Evolutionary conservation across 2,113 vertebrate species (phyloP).

Genomic region (Butorides virescens): DNA sequence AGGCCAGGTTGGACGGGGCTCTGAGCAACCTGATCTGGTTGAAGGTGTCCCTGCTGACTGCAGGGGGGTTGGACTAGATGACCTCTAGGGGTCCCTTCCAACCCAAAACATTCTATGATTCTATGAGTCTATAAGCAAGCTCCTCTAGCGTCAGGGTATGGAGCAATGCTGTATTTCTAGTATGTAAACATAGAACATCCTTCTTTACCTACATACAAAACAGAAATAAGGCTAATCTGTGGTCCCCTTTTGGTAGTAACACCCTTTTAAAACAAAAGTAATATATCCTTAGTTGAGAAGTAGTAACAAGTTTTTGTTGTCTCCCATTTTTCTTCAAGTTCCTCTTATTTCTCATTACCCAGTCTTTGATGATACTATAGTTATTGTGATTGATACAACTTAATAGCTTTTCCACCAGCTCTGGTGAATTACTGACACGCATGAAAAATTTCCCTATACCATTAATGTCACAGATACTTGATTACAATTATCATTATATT

Average conservation of each 20-base stretch:
- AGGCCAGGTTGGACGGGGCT: no score
- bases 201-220: background rate
- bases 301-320: background rate
- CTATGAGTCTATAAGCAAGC: no score
- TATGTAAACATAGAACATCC: background rate
- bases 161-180: background rate
- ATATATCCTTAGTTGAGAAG: background rate
- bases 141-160: background rate
- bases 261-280: background rate
- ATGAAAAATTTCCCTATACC: background rate
- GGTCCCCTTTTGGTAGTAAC: background rate
- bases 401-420: background rate
- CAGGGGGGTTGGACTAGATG: no score
- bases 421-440: background rate
- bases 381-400: background rate
- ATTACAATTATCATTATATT: background rate
- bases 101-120: no score
- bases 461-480: background rate
- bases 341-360: background rate
- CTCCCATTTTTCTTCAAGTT: background rate
- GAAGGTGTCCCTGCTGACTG: no score
- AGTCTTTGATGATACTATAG: background rate
- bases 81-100: no score
- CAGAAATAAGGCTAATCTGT: background rate
- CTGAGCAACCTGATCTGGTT: no score